phyloP scores from a whole-genome alignment of 2,113 vertebrate genomes.

The Amphiprion percula region DNA sequence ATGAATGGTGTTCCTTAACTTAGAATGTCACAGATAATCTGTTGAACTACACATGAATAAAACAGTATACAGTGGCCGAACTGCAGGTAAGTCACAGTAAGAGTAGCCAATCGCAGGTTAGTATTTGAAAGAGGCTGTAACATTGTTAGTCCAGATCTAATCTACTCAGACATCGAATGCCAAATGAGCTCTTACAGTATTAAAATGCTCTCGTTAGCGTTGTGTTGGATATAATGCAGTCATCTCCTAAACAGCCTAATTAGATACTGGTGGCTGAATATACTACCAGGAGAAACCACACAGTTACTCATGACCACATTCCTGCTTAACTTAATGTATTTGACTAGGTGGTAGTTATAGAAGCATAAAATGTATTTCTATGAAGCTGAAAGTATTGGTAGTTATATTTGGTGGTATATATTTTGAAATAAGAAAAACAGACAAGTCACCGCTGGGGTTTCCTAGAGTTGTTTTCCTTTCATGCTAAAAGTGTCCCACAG shows the following conservation, averaged over 20 bases:
- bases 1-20: conserved; percentile 21
- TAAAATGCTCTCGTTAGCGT: conserved; percentile 7
- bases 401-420: neutral
- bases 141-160: conserved; percentile 6
- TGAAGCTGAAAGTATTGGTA: neutral
- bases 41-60: conserved; percentile 26
- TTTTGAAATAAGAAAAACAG: conserved; percentile 16
- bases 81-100: neutral
- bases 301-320: neutral
- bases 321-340: conserved; percentile 4
- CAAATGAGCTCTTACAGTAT: conserved; percentile 11
- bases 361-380: neutral
- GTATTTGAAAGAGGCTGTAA: neutral
- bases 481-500: neutral
- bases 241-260: conserved; percentile 20
- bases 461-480: conserved; percentile 14
- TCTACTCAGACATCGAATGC: conserved; percentile 20
- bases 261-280: conserved; percentile 14
- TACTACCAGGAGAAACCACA: conserved; percentile 11
- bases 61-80: neutral
- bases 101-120: too few species aligned
- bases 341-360: neutral
- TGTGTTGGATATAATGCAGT: conserved; percentile 7
- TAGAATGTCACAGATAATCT: conserved; percentile 12
- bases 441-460: neutral